Base-by-base conservation (phyloP, 2,888 invertebrate genomes). In the Dorcus parallelipipedus region DNA sequence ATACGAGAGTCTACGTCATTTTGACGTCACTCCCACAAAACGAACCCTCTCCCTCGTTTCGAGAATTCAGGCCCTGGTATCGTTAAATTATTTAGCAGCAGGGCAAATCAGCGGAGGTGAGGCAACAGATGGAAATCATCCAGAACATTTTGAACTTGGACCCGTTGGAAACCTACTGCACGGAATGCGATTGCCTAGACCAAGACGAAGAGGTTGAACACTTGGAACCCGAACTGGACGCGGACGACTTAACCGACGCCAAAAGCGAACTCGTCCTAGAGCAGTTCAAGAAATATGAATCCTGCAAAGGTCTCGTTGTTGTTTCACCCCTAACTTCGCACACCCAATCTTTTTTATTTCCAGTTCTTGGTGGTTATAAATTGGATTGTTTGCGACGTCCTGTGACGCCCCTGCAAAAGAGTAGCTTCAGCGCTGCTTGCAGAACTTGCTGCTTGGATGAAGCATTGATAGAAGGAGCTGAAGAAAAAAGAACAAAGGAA, bases 121-220 rank as follows among this genome's bases (percentile, higher is more conserved):
- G 53, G 39, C 61, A 57, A 38, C 68, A 69, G 56, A 43, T 69
- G 39, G 57, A 66, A 49, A 61, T 63, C 43, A 65, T 68, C 40
- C n/a, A 64, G n/a, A 62, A 66, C 49, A 54, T 67, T n/a, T 59
- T 64, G 48, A 53, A 59, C 43, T 49, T 58, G 42, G 60, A 62
- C 3, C 53, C 53, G 47, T 14, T 23, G 26, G 20, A n/a, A 26
- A 38, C 43, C 0, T 41, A 20, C 7, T 49, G 56, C 17, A 23
- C 45, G 3, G 43, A 54, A 9, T 67, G 66, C 45, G 59, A 60
- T 33, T 66, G 65, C 20, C 52, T 58, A 38, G 67, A 62, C 47
- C 59, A 64, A 10, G 64, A 65, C 20, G 61, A 63, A 20, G 69
- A 69, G 57, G 48, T 66, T n/a, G 68, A 69, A 55, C 52, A 67